A percentile compares a stretch with the other conserved stretches of the same genome.
phyloP scores from a whole-genome alignment of 2,888 invertebrate species.

The Polietes domitor region DNA sequence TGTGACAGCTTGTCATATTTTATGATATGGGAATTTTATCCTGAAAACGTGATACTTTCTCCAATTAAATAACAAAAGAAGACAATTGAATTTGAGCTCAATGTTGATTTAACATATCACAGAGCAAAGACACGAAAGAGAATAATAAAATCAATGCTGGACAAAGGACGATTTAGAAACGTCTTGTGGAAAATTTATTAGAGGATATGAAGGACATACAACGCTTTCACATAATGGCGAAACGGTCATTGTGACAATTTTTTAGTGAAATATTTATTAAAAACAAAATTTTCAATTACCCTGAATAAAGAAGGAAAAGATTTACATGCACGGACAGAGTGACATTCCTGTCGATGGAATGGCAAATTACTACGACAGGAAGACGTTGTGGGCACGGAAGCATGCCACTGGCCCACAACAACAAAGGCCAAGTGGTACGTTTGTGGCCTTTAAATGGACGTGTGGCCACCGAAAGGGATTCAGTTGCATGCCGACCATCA shows the following conservation, averaged over 20 bases:
- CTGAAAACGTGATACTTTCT: constrained; percentile 18
- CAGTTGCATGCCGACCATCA: constrained; percentile 29
- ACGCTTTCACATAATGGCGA: not conserved
- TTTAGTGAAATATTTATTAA: constrained; percentile 11
- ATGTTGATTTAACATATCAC: constrained; percentile 1
- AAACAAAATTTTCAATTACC: constrained; percentile 29
- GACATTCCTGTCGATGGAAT: constrained; percentile 32
- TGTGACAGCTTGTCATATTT: constrained; percentile 59
- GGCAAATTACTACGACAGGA: not conserved
- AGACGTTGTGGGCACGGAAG: not conserved
- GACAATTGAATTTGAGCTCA: constrained; percentile 7
- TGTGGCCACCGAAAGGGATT: constrained; percentile 38
- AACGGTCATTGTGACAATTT: not conserved
- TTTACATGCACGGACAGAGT: not conserved
- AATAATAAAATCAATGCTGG: not conserved
- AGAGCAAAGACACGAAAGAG: not conserved
- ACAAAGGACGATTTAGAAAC: not conserved
- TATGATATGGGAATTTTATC: constrained; percentile 53
- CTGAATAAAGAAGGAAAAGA: not conserved
- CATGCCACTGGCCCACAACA: not conserved
- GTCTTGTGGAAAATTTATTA: not conserved
- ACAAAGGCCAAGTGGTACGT: not conserved
- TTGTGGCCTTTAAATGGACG: constrained; percentile 23
- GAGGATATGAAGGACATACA: not conserved
- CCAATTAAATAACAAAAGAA: constrained; percentile 19